Percentiles rank a stretch among this genome's conserved stretches.
phyloP scores from a whole-genome alignment of 1,140 invertebrate species.

The Hylaeus anthracinus region DNA sequence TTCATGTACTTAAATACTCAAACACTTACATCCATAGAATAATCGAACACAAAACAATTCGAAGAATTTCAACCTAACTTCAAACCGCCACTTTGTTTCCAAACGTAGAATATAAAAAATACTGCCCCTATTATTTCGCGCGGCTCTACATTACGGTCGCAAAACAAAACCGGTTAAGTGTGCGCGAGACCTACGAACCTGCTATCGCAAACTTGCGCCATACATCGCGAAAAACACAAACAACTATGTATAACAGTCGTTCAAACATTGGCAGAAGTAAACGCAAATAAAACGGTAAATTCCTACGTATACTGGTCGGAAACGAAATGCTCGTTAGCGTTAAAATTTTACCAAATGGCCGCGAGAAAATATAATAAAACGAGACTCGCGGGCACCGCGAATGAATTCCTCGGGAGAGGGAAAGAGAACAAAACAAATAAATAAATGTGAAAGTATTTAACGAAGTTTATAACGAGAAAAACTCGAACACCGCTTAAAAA shows the following conservation, averaged over 20 bases:
- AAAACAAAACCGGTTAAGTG: not conserved
- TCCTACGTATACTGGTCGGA: not conserved
- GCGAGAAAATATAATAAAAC: not conserved
- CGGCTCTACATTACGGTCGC: not conserved
- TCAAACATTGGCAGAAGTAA: slow-evolving; percentile 17
- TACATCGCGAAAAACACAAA: not conserved
- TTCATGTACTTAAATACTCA: too few relatives aligned
- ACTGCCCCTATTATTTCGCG: not conserved
- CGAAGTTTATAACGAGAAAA: not conserved
- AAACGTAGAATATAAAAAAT: not conserved
- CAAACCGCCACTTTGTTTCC: too few relatives aligned
- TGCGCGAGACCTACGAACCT: not conserved
- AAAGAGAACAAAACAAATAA: not conserved
- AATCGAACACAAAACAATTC: too few relatives aligned
- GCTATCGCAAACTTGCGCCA: not conserved
- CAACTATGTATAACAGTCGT: not conserved
- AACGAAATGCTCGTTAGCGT: not conserved
- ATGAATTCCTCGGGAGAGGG: not conserved
- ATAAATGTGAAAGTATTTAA: not conserved
- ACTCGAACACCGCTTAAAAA: not conserved
- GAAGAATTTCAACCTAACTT: too few relatives aligned
- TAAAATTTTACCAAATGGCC: not conserved
- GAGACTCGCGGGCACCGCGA: not conserved
- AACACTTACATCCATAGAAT: too few relatives aligned
- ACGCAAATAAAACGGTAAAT: not conserved